Base-by-base conservation (phyloP, 1,140 invertebrate genomes). In the Nephila pilipes region DNA sequence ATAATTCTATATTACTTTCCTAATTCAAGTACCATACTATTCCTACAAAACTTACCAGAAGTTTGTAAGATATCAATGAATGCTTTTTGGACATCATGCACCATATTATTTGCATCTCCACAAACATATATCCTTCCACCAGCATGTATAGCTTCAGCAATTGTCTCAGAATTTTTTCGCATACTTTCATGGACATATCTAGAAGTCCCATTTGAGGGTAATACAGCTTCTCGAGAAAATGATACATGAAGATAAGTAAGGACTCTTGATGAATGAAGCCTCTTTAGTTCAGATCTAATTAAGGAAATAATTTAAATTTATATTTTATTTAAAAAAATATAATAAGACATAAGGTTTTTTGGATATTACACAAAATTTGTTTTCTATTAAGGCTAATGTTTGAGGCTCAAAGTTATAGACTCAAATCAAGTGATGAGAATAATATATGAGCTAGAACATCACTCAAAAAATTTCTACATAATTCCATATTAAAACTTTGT, bases 21-120 rank as follows among this genome's bases (percentile, higher is more conserved):
- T n/a, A n/a, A n/a, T n/a, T n/a, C n/a, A n/a, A n/a, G n/a, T n/a
- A n/a, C n/a, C n/a, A 46, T 46, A 46, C 46, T 10, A 46, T 0
- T 10, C 46, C 12, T 10, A 46, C 6, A 85, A 93, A 57, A 87
- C 57, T 75, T 87, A 93, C 91, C 55, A 20, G 22, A 36, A 29
- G 3, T 38, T 29, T 16, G 6, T 16, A 93, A 94, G 93, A 96
- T 96, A 29, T 96, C 94, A n/a, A 95, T 94, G 6, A 98, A 95
- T 1, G 96, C 95, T 32, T 96, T 96, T 92, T 96, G 96, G 2
- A 98, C 97, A 95, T 97, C 96, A 94, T 97, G 96, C 0, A 97
- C 96, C 96, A 98, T 97, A 92, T 96, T 96, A 93, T 97, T 97
- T 22, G 97, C 96, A 96, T 98, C 97, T 18, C 97, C 97, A 95